phyloP scores from a whole-genome alignment of 2,797 vertebrate genomes.

The Aplochiton taeniatus region DNA sequence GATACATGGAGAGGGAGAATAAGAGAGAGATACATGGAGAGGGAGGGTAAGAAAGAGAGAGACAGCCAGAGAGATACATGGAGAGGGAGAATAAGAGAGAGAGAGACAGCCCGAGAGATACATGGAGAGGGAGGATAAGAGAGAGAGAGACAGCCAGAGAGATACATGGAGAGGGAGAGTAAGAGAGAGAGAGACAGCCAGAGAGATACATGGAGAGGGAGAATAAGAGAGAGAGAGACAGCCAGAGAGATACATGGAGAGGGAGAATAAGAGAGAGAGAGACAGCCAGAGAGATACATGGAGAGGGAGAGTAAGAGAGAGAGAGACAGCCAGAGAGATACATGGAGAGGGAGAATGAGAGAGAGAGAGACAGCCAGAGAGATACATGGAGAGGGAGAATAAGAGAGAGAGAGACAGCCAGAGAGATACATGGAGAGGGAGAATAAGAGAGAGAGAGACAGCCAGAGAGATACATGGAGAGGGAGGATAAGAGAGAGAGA shows the following conservation, averaged over 20 bases:
- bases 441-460: too few species aligned
- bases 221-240: neutral
- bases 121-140: too few species aligned
- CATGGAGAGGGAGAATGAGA: too few species aligned
- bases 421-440: too few species aligned
- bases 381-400: too few species aligned
- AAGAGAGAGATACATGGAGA: neutral
- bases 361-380: too few species aligned
- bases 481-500: neutral
- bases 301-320: neutral
- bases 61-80: neutral
- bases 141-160: neutral
- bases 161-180: neutral
- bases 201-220: neutral
- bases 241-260: neutral
- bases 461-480: too few species aligned
- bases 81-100: neutral
- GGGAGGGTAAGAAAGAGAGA: neutral
- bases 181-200: neutral
- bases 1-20: constrained; percentile 14
- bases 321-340: too few species aligned
- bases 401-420: too few species aligned
- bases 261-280: neutral
- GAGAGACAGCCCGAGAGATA: neutral
- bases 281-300: too few species aligned